Conservation (phyloP, 1,140 invertebrate species). For the Rhyzopertha dominica region DNA sequence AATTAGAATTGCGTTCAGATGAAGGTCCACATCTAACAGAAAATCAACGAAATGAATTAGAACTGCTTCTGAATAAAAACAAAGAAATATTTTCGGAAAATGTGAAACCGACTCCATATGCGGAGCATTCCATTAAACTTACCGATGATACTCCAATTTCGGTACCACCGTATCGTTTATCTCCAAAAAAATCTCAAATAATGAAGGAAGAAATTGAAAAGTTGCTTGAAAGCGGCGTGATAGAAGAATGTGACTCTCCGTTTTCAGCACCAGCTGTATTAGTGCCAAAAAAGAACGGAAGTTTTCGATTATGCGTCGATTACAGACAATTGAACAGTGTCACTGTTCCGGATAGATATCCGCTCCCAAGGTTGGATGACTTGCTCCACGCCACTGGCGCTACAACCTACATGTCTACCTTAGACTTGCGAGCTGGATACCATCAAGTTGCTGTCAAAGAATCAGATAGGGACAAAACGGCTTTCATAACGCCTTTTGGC, state of each 20-base stretch:
- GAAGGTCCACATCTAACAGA: background rate
- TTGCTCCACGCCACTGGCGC: background rate
- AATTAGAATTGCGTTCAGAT: background rate
- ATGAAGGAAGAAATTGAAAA: slow-evolving; percentile 13
- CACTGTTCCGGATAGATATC: slow-evolving; percentile 20
- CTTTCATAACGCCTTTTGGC: slow-evolving; percentile 43
- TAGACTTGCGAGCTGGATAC: slow-evolving; percentile 43
- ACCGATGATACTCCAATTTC: background rate
- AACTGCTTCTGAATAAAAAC: background rate
- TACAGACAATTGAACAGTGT: slow-evolving; percentile 45
- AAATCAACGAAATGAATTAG: background rate
- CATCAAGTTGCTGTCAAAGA: slow-evolving; percentile 36
- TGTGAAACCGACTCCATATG: background rate
- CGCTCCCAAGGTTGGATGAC: slow-evolving; percentile 15
- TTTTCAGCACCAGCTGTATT: slow-evolving; percentile 49
- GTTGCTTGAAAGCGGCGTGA: slow-evolving; percentile 38
- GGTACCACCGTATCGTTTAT: slow-evolving; percentile 15
- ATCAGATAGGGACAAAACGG: slow-evolving; percentile 40
- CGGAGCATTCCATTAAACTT: slow-evolving; percentile 1
- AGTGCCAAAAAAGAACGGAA: slow-evolving; percentile 44
- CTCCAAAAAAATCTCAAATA: slow-evolving; percentile 5
- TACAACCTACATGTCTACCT: background rate
- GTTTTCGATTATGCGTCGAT: slow-evolving; percentile 46
- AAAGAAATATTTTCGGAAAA: background rate
- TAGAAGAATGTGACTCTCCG: slow-evolving; percentile 40